These are phyloP conservation scores for Zaprionus taronus DNA, from an alignment of 1,140 invertebrate species.

Conservation along the genomic window DNA sequence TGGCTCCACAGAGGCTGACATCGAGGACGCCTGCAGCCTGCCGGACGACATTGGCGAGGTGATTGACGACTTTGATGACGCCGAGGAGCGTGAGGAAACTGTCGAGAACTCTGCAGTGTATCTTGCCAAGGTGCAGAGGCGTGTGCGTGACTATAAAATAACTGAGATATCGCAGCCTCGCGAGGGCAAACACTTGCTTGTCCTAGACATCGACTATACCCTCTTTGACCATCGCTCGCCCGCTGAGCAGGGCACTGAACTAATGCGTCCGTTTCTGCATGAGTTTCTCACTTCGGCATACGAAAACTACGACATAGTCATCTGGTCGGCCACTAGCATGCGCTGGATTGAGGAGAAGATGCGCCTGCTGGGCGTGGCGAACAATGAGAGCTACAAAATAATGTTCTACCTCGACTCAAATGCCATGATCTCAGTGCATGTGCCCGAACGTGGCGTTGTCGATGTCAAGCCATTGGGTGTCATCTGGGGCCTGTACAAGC, in stretches of 20 bases:
- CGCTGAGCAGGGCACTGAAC: conserved; percentile 93
- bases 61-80: conserved; percentile 94
- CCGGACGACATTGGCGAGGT: conserved; percentile 93
- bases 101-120: conserved; percentile 86
- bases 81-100: conserved; percentile 93
- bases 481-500: conserved; percentile 97
- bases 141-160: conserved; percentile 94
- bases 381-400: conserved; percentile 95
- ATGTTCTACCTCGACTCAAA: conserved; percentile 95
- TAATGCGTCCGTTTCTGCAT: conserved; percentile 98
- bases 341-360: conserved; percentile 99
- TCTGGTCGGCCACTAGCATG: conserved; percentile 98
- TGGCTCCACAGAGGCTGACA: conserved; percentile 96
- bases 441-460: conserved; percentile 86
- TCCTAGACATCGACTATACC: conserved; percentile 99
- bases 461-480: conserved; percentile 98
- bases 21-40: conserved; percentile 91
- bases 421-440: conserved; percentile 97
- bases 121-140: conserved; percentile 91
- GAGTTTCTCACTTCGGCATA: conserved; percentile 97
- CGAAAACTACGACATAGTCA: conserved; percentile 94
- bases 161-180: conserved; percentile 92
- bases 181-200: conserved; percentile 94
- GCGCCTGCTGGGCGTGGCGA: conserved; percentile 94
- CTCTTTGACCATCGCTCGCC: conserved; percentile 97